Conservation (phyloP, 2,888 invertebrate species). For the Nyleta sp. region DNA sequence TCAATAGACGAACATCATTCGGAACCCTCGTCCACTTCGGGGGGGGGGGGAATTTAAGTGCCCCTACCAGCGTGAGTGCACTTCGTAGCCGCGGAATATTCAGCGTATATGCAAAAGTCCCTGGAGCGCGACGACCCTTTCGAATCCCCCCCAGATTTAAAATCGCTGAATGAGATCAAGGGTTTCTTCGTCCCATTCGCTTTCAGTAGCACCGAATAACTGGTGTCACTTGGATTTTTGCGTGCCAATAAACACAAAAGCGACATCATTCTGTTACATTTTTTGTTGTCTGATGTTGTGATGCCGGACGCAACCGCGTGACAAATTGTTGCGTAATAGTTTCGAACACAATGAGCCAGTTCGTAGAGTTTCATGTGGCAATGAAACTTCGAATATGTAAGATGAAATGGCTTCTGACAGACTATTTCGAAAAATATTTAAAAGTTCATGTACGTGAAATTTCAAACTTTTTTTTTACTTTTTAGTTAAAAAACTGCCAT, state of each 20-base stretch:
- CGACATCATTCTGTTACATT: conserved; percentile 18
- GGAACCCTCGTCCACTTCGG: conserved; percentile 61
- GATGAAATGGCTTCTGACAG: too few relatives aligned
- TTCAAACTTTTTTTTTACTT: too few relatives aligned
- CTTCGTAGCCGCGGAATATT: conserved; percentile 70
- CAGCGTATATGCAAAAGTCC: conserved; percentile 67
- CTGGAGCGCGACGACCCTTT: conserved; percentile 54
- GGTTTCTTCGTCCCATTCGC: conserved; percentile 37
- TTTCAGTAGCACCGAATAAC: conserved; percentile 34
- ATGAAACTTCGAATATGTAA: neutral
- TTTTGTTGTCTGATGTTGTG: conserved; percentile 22
- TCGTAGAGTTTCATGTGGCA: neutral
- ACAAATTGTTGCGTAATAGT: conserved; percentile 30
- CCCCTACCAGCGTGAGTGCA: conserved; percentile 70
- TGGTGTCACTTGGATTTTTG: conserved; percentile 35
- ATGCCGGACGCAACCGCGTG: conserved; percentile 32
- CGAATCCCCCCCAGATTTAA: conserved; percentile 30
- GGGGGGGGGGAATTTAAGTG: conserved; percentile 69
- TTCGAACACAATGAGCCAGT: conserved; percentile 11
- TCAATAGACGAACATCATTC: conserved; percentile 71
- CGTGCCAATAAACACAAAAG: conserved; percentile 37
- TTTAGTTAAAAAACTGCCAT: too few relatives aligned
- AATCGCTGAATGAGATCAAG: conserved; percentile 48
- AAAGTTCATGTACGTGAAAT: too few relatives aligned
- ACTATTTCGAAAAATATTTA: too few relatives aligned